Percentiles rank a stretch among this genome's conserved stretches.
phyloP scores from a whole-genome alignment of 1,140 invertebrate species.

The Subanguina moxae region DNA sequence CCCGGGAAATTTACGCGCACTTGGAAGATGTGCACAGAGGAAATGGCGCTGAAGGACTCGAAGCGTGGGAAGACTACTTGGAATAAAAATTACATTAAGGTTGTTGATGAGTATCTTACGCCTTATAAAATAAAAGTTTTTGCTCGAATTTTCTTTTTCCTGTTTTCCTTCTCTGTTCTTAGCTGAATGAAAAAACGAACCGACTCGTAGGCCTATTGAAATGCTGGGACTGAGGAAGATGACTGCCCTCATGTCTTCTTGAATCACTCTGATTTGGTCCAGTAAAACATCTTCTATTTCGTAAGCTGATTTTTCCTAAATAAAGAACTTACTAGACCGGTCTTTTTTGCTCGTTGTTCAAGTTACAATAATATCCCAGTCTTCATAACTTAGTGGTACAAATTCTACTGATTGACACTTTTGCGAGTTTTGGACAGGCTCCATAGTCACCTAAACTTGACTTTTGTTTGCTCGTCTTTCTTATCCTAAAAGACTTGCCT shows the following conservation, averaged over 20 bases:
- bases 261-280: conserved; percentile 38
- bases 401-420: conserved; percentile 29
- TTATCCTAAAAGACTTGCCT: not conserved
- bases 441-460: conserved; percentile 35
- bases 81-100: not conserved
- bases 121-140: too few relatives aligned
- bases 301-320: conserved; percentile 26
- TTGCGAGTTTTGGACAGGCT: conserved; percentile 21
- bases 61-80: not conserved
- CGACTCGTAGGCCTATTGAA: conserved; percentile 28
- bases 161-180: too few relatives aligned
- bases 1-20: too few relatives aligned
- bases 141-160: too few relatives aligned
- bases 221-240: conserved; percentile 24
- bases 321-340: conserved; percentile 4
- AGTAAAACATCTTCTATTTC: conserved; percentile 46
- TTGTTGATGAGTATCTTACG: not conserved
- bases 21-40: not conserved
- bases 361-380: conserved; percentile 46
- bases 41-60: not conserved
- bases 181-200: conserved; percentile 33
- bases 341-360: not conserved
- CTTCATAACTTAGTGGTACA: conserved; percentile 31
- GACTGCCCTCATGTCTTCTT: conserved; percentile 21
- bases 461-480: not conserved